Base-by-base conservation (phyloP, 2,113 vertebrate genomes). In the Conger conger region DNA sequence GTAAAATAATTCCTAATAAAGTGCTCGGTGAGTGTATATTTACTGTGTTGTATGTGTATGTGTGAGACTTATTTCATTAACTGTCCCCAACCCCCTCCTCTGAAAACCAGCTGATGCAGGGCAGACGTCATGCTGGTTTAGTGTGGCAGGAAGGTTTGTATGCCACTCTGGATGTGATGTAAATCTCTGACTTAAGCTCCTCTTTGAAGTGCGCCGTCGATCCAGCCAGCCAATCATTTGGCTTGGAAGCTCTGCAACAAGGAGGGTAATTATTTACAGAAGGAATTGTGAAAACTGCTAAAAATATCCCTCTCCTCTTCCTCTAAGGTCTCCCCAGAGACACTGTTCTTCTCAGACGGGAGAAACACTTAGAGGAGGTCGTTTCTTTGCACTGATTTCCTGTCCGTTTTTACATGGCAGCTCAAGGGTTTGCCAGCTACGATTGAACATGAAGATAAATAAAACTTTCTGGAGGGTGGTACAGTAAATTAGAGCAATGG, bases 191-290 rank as follows among this genome's bases (percentile, higher is more conserved):
- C 37, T 42, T 35, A 20, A n/a, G 53, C 84, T 79, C 20, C 23
- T 0, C 84, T 84, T 86, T 80, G 86, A 89, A 60, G 68, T 85
- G 54, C 87, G 82, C 87, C 23, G 85, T 83, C 88, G 80, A 88
- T 37, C 84, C 85, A 37, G 50, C 33, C 45, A 33, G 2, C 68
- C 85, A 82, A 45, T 86, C 83, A 86, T 87, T 86, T 86, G 79
- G 84, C 82, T 77, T 86, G 89, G 76, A 18, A 87, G 85, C 89
- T 83, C 87, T 37, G 18, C 89, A 78, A 86, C 86, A 90, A 82
- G 86, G 5, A 79, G 83, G 87, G 90, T 90, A 89, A 93, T 92
- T 91, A 91, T 94, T 93, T 93, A 92, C 91, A 91, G 88, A 87
- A 88, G 82, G 84, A 86, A 91, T 89, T 87, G 89, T 91, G 84